Conservation (phyloP, 1,140 invertebrate genomes). For the Ceratina australensis region DNA sequence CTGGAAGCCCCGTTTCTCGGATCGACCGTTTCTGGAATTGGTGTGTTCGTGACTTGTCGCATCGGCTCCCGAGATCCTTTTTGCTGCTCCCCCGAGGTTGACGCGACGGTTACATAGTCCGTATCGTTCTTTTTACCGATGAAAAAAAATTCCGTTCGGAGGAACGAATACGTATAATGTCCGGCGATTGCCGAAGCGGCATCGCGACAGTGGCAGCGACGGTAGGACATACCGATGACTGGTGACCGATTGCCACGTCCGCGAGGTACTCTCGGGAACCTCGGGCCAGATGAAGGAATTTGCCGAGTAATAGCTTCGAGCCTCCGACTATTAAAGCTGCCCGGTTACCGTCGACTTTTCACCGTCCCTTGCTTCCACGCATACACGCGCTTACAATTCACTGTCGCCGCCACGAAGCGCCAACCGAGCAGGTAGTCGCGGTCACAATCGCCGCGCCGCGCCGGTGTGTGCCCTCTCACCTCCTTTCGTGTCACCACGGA, state of each 20-base stretch:
- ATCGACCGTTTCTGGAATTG: constrained; percentile 24
- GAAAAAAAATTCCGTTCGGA: no score
- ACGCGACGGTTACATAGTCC: no score
- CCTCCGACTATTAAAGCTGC: constrained; percentile 72
- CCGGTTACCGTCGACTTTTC: constrained; percentile 52
- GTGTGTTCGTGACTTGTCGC: constrained; percentile 22
- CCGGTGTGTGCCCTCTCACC: constrained; percentile 60
- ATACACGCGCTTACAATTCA: neutral
- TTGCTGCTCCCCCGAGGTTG: no score
- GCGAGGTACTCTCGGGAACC: constrained; percentile 40
- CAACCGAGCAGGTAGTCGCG: constrained; percentile 69
- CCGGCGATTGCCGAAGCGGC: neutral
- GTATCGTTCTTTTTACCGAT: no score
- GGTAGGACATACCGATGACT: constrained; percentile 71
- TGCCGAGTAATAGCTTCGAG: constrained; percentile 75
- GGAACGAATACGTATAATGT: neutral
- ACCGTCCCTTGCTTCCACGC: constrained; percentile 48
- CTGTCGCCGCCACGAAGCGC: constrained; percentile 54
- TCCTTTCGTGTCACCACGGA: constrained; percentile 72
- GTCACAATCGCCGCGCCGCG: constrained; percentile 51
- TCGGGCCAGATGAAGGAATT: constrained; percentile 69
- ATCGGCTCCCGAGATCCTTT: neutral
- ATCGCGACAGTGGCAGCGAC: constrained; percentile 54
- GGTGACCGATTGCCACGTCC: constrained; percentile 55
- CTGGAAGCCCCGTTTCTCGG: neutral